A percentile compares a stretch with the other conserved stretches of the same genome.
Conservation (phyloP, 1,140 invertebrate genomes). For the Anagrus nilaparvatae region DNA sequence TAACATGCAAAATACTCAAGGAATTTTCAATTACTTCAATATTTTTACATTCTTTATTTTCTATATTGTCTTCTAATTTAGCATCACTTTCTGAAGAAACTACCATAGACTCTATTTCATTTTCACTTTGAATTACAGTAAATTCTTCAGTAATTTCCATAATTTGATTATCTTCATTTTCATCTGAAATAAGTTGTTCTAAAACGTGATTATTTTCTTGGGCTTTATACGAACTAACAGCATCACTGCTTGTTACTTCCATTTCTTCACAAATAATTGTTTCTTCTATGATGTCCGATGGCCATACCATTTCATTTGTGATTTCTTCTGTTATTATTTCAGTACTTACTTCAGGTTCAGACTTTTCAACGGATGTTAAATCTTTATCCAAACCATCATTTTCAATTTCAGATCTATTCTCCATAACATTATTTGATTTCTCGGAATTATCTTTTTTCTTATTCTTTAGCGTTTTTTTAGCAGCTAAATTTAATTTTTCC, state of each 20-base stretch:
- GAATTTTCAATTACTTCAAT: too few relatives aligned
- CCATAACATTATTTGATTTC: slow-evolving; percentile 12
- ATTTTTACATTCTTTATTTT: slow-evolving; percentile 5
- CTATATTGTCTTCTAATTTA: slow-evolving; percentile 7
- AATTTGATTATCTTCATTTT: slow-evolving; percentile 23
- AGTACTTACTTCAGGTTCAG: slow-evolving; percentile 12
- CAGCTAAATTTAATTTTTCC: slow-evolving; percentile 19
- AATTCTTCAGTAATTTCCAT: slow-evolving; percentile 31
- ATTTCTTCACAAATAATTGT: slow-evolving; percentile 39
- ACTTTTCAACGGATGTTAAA: slow-evolving; percentile 11
- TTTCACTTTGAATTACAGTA: slow-evolving; percentile 31
- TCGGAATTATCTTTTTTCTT: slow-evolving; percentile 16
- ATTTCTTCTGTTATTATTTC: slow-evolving; percentile 4
- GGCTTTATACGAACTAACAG: slow-evolving; percentile 15
- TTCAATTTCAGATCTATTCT: slow-evolving; percentile 17
- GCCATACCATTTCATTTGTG: slow-evolving; percentile 21
- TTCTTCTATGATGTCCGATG: slow-evolving; percentile 35
- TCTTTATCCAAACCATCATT: slow-evolving; percentile 25
- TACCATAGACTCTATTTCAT: slow-evolving; percentile 25
- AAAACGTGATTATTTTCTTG: slow-evolving; percentile 20
- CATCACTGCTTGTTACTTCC: slow-evolving; percentile 28
- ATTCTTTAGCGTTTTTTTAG: slow-evolving; percentile 20
- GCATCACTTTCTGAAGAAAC: slow-evolving; percentile 15
- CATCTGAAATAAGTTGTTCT: slow-evolving; percentile 26
- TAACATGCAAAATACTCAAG: too few relatives aligned